Evolutionary conservation across 2,888 invertebrate genomes (phyloP).

Genomic region (Drosophila picticornis): DNA sequence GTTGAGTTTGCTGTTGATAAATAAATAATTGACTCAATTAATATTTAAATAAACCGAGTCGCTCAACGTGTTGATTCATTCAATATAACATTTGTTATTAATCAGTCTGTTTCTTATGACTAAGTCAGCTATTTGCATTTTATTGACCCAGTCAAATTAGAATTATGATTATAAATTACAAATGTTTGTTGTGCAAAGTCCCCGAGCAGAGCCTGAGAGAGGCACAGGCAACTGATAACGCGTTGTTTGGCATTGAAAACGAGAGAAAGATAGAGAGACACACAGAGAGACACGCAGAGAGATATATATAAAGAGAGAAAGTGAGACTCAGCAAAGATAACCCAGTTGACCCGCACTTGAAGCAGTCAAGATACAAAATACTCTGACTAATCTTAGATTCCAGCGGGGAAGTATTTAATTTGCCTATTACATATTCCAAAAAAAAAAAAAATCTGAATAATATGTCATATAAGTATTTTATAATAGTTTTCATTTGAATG

Average conservation of each 20-base stretch:
- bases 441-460: not conserved
- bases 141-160: constrained; percentile 15
- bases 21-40: constrained; percentile 8
- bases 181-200: constrained; percentile 1
- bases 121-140: not conserved
- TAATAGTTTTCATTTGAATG: not conserved
- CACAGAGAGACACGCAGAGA: not conserved
- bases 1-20: not conserved
- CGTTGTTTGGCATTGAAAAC: constrained; percentile 27
- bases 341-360: constrained; percentile 17
- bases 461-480: not conserved
- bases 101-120: not conserved
- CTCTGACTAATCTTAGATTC: constrained; percentile 4
- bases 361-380: not conserved
- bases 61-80: constrained; percentile 8
- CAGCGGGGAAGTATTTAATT: not conserved
- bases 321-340: constrained; percentile 15
- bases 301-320: not conserved
- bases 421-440: not conserved
- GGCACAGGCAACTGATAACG: not conserved
- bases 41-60: not conserved
- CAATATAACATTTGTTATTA: not conserved
- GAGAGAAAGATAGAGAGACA: constrained; percentile 1
- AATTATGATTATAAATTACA: not conserved
- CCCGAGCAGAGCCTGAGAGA: not conserved